These are phyloP conservation scores for Linnaemya tessellans DNA, from an alignment of 2,888 invertebrate genomes.

Conservation along the genomic window DNA sequence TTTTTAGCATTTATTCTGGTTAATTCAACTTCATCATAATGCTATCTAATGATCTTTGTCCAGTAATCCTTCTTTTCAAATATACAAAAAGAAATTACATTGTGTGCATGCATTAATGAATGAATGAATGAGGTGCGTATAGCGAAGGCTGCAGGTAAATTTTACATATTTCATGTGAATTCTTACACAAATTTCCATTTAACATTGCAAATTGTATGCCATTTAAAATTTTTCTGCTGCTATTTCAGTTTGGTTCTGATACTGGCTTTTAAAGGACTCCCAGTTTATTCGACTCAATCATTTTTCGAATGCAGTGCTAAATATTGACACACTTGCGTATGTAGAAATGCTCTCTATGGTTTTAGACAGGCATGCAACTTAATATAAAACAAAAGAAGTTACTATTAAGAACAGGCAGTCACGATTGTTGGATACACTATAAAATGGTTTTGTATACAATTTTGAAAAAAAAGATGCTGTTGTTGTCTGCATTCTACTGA, in stretches of 20 bases:
- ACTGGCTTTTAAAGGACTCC: conserved; percentile 3
- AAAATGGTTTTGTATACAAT: background rate
- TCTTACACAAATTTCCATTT: conserved; percentile 9
- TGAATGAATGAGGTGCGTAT: background rate
- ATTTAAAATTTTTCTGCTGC: background rate
- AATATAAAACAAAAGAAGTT: background rate
- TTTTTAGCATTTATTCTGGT: too few species aligned
- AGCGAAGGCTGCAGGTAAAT: background rate
- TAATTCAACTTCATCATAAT: too few species aligned
- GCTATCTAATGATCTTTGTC: too few species aligned
- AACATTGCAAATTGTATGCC: background rate
- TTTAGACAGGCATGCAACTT: background rate
- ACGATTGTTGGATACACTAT: background rate
- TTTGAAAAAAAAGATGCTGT: background rate
- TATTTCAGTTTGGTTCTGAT: background rate
- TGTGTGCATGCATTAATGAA: background rate
- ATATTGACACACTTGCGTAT: background rate
- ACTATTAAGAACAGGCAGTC: background rate
- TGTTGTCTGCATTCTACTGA: too few species aligned
- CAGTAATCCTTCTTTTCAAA: too few species aligned
- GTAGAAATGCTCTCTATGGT: background rate
- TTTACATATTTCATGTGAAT: background rate
- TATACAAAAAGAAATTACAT: background rate
- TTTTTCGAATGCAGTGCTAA: conserved; percentile 9
- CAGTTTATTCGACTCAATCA: conserved; percentile 45